phyloP scores from a whole-genome alignment of 2,888 invertebrate species.

The Agriopis leucophaearia region DNA sequence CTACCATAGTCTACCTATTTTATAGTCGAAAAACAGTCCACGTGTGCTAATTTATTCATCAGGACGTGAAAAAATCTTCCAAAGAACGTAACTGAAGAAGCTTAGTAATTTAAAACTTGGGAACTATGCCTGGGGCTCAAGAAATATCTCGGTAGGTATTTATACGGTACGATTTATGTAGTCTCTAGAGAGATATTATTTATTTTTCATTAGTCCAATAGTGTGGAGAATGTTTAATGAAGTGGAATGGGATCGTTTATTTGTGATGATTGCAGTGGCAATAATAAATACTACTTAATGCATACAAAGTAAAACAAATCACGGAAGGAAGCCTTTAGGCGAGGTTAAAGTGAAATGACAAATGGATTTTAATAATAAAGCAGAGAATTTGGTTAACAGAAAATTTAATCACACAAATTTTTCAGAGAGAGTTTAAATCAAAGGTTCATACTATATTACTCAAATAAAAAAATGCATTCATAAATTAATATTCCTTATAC shows the following conservation, averaged over 20 bases:
- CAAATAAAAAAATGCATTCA: no score
- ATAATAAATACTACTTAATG: not conserved
- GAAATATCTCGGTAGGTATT: constrained; percentile 21
- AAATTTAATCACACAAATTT: no score
- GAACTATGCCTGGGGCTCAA: constrained; percentile 52
- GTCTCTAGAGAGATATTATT: constrained; percentile 34
- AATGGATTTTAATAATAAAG: no score
- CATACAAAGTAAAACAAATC: no score
- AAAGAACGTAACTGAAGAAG: constrained; percentile 58
- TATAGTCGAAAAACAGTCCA: not conserved
- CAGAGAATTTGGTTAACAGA: no score
- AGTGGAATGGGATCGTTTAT: constrained; percentile 23
- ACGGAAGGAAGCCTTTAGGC: no score
- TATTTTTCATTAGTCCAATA: constrained; percentile 41
- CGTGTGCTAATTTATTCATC: constrained; percentile 19
- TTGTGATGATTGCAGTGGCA: constrained; percentile 11
- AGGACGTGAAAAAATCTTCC: constrained; percentile 26
- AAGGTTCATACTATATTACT: no score
- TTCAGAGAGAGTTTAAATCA: no score
- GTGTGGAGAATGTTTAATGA: constrained; percentile 41
- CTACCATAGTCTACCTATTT: not conserved
- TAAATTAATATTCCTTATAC: no score
- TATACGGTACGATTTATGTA: constrained; percentile 19
- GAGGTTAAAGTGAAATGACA: no score
- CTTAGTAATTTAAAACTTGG: constrained; percentile 60